Percentiles rank a stretch among this genome's conserved stretches.
Evolutionary conservation across 2,797 vertebrate species (phyloP).

Genomic region (Saxicola maurus): DNA sequence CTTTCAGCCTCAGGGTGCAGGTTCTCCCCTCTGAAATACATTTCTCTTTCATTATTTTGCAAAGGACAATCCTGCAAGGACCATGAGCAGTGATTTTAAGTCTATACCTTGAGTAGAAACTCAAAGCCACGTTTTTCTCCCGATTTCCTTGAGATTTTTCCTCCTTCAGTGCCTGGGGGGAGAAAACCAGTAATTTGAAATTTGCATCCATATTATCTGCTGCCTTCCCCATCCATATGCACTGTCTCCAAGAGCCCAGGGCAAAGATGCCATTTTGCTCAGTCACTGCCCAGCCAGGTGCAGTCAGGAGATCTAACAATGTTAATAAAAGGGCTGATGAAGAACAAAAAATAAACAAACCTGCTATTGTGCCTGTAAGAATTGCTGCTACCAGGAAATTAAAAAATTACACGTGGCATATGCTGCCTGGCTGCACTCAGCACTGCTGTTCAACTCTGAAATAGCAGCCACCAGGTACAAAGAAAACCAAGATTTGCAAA

Average conservation of each 20-base stretch:
- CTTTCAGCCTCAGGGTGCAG: background rate
- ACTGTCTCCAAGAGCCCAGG: background rate
- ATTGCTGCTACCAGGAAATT: conserved; percentile 61
- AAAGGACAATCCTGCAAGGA: background rate
- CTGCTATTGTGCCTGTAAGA: conserved; percentile 40
- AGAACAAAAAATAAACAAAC: conserved; percentile 59
- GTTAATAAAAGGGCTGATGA: conserved; percentile 58
- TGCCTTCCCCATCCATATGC: conserved; percentile 31
- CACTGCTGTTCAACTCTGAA: background rate
- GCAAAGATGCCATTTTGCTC: conserved; percentile 44
- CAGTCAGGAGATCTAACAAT: conserved; percentile 38
- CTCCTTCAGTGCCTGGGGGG: background rate
- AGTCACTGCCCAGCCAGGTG: conserved; percentile 55
- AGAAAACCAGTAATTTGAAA: background rate
- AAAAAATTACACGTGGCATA: conserved; percentile 31
- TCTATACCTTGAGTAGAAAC: background rate
- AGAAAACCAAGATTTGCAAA: background rate
- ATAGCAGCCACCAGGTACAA: background rate
- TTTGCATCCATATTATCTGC: conserved; percentile 45
- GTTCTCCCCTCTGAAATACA: background rate
- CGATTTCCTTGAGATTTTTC: background rate
- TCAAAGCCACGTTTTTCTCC: background rate
- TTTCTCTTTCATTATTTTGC: fast-evolving
- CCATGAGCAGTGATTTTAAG: background rate
- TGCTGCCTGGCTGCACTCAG: background rate